Base-by-base conservation (phyloP, 2,113 vertebrate species). In the Eretmochelys imbricata region DNA sequence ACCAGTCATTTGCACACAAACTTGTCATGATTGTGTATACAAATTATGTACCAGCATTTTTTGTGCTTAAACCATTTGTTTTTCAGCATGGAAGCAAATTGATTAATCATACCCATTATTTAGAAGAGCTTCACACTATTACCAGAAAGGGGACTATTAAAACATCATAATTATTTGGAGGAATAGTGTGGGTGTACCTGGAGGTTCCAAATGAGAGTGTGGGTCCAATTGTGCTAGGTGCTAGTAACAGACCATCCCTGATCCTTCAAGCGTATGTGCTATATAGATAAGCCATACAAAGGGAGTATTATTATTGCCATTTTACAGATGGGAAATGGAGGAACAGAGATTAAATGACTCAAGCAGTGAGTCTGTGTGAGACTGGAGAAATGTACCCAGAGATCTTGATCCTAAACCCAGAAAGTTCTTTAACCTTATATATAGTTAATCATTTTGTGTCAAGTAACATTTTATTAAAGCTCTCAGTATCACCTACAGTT, bases 21-120 rank as follows among this genome's bases (percentile, higher is more conserved):
- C 3, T 49, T 93, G 16, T 85, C 3, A 20, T 49, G 89, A 55
- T 1, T 72, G 2, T 11, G 24, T 19, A 1, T 35, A 35, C 25
- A 27, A 25, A 11, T 8, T 3, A 12, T 17, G 1, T 14, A 3
- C 35, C 50, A 2, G n/a, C 1, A 20, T 57, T 76, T 93, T 93
- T 80, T 51, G 35, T 48, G 10, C 13, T 75, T 84, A 65, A 72
- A 62, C 8, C 38, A 46, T 46, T 76, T 46, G 24, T 46, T 7
- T 3, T 19, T 9, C 7, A 59, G 2, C 49, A 31, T 24, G n/a
- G 31, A 82, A 49, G 17, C 2, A 85, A 14, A 0, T 2, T 3
- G 4, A 3, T 48, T 82, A 49, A 17, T 69, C 50, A 38, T 25
- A 54, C 20, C 24, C 38, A 25, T 46, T 46, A 46, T 46, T 76